These are phyloP conservation scores for Neoitamus cyanurus DNA, from an alignment of 2,888 invertebrate species.

Conservation along the genomic window DNA sequence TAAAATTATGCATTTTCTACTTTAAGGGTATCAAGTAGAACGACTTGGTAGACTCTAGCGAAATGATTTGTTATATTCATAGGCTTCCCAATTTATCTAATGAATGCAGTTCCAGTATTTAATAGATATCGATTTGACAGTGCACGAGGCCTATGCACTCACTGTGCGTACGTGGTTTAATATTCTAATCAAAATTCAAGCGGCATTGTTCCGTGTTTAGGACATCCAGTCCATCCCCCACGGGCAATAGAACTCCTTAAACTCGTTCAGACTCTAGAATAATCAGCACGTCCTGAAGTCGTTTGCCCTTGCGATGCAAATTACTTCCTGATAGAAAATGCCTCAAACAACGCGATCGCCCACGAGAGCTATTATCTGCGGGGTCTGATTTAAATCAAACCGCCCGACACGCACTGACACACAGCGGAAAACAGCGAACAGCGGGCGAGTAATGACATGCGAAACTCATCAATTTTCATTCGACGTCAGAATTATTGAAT, in stretches of 20 bases:
- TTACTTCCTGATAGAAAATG: not conserved
- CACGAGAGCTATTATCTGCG: not conserved
- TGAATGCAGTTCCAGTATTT: too few relatives aligned
- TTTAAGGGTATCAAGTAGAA: too few relatives aligned
- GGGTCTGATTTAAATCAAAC: not conserved
- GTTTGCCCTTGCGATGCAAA: not conserved
- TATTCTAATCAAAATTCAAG: not conserved
- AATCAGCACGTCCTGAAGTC: not conserved
- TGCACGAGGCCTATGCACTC: too few relatives aligned
- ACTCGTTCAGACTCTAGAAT: not conserved
- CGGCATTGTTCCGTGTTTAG: not conserved
- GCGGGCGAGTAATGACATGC: constrained; percentile 10
- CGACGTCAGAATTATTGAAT: constrained; percentile 27
- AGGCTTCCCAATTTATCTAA: too few relatives aligned
- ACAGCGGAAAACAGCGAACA: not conserved
- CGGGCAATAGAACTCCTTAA: not conserved
- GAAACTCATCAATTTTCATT: constrained; percentile 33
- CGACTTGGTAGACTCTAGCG: too few relatives aligned
- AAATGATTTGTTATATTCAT: too few relatives aligned
- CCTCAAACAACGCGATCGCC: not conserved
- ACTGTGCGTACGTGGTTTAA: too few relatives aligned
- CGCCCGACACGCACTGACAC: not conserved
- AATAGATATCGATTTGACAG: too few relatives aligned
- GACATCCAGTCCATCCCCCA: not conserved
- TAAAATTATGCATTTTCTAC: too few relatives aligned